These are phyloP conservation scores for Agrochola litura DNA, from an alignment of 2,888 invertebrate genomes.

Conservation along the genomic window DNA sequence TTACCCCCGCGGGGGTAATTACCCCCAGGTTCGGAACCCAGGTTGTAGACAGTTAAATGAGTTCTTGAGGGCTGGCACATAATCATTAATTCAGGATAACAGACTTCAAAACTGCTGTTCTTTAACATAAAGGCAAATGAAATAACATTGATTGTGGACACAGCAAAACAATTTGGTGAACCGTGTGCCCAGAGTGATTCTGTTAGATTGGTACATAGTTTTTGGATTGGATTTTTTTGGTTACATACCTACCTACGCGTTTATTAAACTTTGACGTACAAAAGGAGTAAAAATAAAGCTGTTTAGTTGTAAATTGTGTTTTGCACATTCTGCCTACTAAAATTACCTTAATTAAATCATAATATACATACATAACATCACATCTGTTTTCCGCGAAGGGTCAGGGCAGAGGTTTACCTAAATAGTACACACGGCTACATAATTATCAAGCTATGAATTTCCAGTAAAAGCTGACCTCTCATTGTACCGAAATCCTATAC, in stretches of 20 bases:
- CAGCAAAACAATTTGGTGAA: slow-evolving; percentile 33
- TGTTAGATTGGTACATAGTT: slow-evolving; percentile 9
- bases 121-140: slow-evolving; percentile 37
- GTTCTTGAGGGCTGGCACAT: not conserved
- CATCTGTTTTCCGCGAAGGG: not conserved
- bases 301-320: not conserved
- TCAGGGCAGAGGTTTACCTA: not conserved
- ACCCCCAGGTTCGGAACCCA: too few relatives aligned
- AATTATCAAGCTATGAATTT: too few relatives aligned
- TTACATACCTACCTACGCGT: not conserved
- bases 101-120: slow-evolving; percentile 26
- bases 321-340: not conserved
- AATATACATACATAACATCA: not conserved
- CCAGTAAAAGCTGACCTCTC: too few relatives aligned
- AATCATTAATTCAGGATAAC: slow-evolving; percentile 8
- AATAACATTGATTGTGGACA: slow-evolving; percentile 35
- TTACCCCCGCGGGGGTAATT: too few relatives aligned
- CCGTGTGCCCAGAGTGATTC: slow-evolving; percentile 3
- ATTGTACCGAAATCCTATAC: too few relatives aligned
- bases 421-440: too few relatives aligned
- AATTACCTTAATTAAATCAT: not conserved
- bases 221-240: not conserved
- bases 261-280: too few relatives aligned
- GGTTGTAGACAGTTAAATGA: not conserved
- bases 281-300: too few relatives aligned